Conservation (phyloP, 2,888 invertebrate genomes). For the Drosophila ochracea region DNA sequence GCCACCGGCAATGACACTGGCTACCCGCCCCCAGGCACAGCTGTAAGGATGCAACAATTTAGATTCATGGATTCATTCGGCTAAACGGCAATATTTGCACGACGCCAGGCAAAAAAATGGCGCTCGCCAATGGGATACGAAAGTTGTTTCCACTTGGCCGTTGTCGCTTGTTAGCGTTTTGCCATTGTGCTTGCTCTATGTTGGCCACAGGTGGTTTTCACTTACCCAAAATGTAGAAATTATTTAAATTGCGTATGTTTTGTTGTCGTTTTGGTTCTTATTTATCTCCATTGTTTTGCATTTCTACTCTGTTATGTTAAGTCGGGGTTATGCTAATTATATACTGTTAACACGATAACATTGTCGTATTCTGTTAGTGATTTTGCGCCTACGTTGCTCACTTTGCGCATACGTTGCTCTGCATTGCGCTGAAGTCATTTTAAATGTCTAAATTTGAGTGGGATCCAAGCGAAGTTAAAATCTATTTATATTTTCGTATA, state of each 20-base stretch:
- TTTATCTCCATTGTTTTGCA: conserved; percentile 54
- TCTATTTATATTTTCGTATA: not conserved
- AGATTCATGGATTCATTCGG: not conserved
- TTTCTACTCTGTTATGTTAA: conserved; percentile 48
- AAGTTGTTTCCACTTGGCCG: conserved; percentile 12
- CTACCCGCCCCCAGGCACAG: conserved; percentile 30
- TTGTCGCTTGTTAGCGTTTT: not conserved
- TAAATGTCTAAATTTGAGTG: not conserved
- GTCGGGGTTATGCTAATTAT: conserved; percentile 29
- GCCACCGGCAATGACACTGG: conserved; percentile 39
- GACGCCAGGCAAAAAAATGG: conserved; percentile 62
- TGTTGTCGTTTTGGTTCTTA: conserved; percentile 39
- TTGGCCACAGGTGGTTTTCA: conserved; percentile 5
- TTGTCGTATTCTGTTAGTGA: not conserved
- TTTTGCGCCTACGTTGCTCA: conserved; percentile 12
- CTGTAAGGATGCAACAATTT: conserved; percentile 28
- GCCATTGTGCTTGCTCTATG: not conserved
- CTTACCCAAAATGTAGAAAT: conserved; percentile 39
- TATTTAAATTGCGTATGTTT: conserved; percentile 39
- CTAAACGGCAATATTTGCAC: conserved; percentile 37
- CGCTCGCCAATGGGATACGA: conserved; percentile 45
- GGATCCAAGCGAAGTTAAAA: not conserved
- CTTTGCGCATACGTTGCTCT: conserved; percentile 7
- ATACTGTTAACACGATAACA: conserved; percentile 31
- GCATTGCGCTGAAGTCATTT: not conserved